Percentiles rank a stretch among this genome's conserved stretches.
Conservation (phyloP, 2,888 invertebrate genomes). For the Pachymerium ferrugineum region DNA sequence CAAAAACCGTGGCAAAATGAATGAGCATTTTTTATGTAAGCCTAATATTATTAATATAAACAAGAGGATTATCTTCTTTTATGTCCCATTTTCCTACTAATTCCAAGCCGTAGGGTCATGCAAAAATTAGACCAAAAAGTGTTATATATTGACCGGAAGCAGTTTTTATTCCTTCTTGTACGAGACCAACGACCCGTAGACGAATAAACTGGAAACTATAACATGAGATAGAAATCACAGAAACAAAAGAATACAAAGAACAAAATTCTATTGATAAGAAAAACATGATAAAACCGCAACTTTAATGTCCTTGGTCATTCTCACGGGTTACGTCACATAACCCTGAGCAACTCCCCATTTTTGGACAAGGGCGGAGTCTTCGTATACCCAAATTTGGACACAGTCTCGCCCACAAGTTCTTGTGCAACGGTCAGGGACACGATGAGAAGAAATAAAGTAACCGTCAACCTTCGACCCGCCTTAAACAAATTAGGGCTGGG, state of each 20-base stretch:
- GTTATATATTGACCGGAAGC: not conserved
- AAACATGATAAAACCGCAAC: not conserved
- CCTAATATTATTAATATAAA: not conserved
- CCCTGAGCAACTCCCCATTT: slow-evolving; percentile 11
- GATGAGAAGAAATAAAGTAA: not conserved
- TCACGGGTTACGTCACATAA: not conserved
- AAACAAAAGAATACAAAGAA: not conserved
- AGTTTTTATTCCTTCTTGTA: not conserved
- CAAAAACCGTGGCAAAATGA: not conserved
- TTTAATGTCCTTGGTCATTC: slow-evolving; percentile 15
- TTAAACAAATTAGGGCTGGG: slow-evolving; percentile 16
- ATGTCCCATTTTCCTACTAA: slow-evolving; percentile 1
- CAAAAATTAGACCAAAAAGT: not conserved
- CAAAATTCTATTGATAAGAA: not conserved
- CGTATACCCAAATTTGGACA: not conserved
- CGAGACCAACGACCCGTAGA: slow-evolving; percentile 3
- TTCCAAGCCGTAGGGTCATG: no score
- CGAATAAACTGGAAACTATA: slow-evolving; percentile 1
- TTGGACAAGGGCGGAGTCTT: not conserved
- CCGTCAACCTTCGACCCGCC: not conserved
- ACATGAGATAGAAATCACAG: not conserved
- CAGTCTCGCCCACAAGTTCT: not conserved
- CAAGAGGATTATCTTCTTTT: not conserved
- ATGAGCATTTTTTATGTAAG: not conserved
- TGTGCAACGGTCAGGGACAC: not conserved